Conservation (phyloP, 2,113 vertebrate species). For the Apaloderma vittatum region DNA sequence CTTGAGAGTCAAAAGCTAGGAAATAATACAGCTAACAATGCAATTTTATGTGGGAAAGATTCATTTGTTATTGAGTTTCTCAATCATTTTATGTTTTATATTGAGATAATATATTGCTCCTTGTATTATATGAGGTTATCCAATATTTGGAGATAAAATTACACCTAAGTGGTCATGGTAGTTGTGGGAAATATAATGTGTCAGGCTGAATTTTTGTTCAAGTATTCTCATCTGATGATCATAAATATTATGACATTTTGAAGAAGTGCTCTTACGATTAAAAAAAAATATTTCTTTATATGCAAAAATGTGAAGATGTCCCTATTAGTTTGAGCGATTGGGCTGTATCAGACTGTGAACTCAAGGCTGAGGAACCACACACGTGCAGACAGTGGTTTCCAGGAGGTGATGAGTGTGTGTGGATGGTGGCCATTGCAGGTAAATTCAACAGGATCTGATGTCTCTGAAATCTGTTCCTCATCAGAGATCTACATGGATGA, state of each 20-base stretch:
- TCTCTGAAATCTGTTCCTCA: background rate
- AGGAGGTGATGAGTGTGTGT: background rate
- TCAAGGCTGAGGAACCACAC: background rate
- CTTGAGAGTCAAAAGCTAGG: conserved; percentile 46
- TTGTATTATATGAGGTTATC: background rate
- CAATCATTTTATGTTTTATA: background rate
- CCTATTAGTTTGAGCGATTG: background rate
- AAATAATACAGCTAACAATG: conserved; percentile 49
- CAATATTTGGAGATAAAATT: conserved; percentile 17
- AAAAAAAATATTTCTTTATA: background rate
- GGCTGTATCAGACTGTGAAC: background rate
- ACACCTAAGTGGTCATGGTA: conserved; percentile 1
- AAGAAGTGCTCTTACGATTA: conserved; percentile 41
- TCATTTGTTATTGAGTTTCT: background rate
- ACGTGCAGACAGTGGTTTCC: background rate
- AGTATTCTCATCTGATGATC: conserved; percentile 33
- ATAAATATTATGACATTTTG: conserved; percentile 67
- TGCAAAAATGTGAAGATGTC: background rate
- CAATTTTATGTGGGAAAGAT: background rate
- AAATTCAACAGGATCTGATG: background rate
- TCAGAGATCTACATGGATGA: background rate
- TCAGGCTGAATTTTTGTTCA: conserved; percentile 25
- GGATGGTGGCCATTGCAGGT: background rate
- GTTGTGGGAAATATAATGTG: background rate
- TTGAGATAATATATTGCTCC: background rate